Conservation (phyloP, 53 echinoderm and acorn worm species). For the Apostichopus leukothele region DNA sequence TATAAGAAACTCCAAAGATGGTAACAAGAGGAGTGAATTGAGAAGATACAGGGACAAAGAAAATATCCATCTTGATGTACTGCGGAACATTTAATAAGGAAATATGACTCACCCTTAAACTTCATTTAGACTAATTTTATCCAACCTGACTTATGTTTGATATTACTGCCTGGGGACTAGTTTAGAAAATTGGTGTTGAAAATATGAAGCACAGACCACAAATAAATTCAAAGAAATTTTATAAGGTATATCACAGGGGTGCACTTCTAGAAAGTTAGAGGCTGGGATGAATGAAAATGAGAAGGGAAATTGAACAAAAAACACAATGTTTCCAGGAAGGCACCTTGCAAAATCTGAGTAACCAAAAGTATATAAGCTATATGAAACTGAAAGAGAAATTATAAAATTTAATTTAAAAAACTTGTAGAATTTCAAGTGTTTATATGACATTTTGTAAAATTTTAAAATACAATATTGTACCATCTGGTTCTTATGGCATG, state of each 20-base stretch:
- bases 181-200: conserved; percentile 36
- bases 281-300: too few species aligned
- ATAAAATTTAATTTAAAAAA: too few species aligned
- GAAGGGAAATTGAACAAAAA: too few species aligned
- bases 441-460: too few species aligned
- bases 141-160: background rate
- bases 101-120: background rate
- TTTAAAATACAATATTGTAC: too few species aligned
- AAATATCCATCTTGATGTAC: background rate
- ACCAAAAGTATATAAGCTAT: too few species aligned
- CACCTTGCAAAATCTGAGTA: too few species aligned
- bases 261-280: background rate
- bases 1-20: background rate
- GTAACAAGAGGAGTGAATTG: background rate
- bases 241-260: conserved; percentile 1
- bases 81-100: background rate
- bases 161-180: conserved; percentile 35
- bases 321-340: too few species aligned
- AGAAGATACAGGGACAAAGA: background rate
- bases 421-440: too few species aligned
- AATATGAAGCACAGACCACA: conserved; percentile 38
- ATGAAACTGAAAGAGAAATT: too few species aligned
- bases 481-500: too few species aligned
- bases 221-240: conserved; percentile 2
- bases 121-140: background rate